phyloP scores from a whole-genome alignment of 2,888 invertebrate species.

The Apomyelois bistriatella region DNA sequence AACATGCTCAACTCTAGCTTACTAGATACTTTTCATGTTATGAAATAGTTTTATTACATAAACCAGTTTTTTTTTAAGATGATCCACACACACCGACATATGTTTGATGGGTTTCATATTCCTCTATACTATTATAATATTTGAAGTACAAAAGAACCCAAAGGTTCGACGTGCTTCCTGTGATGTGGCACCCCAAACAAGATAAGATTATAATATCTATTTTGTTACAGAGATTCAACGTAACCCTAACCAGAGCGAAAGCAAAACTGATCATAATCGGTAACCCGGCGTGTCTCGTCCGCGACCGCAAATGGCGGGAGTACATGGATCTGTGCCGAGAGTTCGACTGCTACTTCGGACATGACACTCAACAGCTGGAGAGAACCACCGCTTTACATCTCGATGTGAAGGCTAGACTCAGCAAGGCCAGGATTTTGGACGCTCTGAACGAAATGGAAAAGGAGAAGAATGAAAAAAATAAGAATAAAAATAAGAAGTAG shows the following conservation, averaged over 20 bases:
- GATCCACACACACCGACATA: no score
- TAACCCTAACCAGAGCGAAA: slow-evolving; percentile 85
- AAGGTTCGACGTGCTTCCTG: no score
- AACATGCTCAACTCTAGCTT: no score
- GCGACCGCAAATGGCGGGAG: slow-evolving; percentile 51
- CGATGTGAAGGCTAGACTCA: slow-evolving; percentile 40
- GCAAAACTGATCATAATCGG: slow-evolving; percentile 82
- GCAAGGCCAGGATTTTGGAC: slow-evolving; percentile 35
- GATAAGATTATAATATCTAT: background rate
- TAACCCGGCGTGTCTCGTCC: slow-evolving; percentile 64
- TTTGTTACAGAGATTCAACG: slow-evolving; percentile 83
- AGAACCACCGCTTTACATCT: slow-evolving; percentile 33
- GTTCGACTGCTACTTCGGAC: slow-evolving; percentile 51
- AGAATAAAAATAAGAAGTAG: background rate
- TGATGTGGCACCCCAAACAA: no score
- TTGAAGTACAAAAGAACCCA: no score
- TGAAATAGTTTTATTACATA: no score
- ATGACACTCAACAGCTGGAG: slow-evolving; percentile 40
- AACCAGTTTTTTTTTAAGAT: no score
- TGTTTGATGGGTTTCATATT: no score
- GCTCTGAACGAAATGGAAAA: slow-evolving; percentile 24
- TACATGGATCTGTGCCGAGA: slow-evolving; percentile 58
- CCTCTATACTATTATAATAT: no score
- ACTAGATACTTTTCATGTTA: no score
- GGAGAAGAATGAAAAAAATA: slow-evolving; percentile 12